These are phyloP conservation scores for Oryzias sinensis DNA, from an alignment of 2,797 vertebrate species.

Conservation along the genomic window DNA sequence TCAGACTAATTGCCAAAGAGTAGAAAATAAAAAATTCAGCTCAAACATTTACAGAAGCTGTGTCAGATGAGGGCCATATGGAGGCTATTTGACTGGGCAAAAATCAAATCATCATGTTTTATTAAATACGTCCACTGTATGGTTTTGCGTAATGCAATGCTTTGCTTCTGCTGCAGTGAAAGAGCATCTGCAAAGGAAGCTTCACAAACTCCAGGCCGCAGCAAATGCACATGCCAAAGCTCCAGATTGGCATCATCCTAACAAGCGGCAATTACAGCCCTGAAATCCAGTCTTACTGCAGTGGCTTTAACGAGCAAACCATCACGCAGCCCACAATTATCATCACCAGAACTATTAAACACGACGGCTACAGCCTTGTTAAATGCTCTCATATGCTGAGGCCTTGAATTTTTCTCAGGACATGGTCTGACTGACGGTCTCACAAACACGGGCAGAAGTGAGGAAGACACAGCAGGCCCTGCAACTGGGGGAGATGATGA, in stretches of 20 bases:
- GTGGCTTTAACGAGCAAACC: slow-evolving; percentile 73
- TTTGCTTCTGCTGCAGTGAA: slow-evolving; percentile 18
- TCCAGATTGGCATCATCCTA: slow-evolving; percentile 75
- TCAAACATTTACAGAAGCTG: slow-evolving; percentile 21
- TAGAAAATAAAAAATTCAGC: slow-evolving; percentile 22
- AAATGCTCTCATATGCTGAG: slow-evolving; percentile 72
- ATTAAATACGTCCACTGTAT: slow-evolving; percentile 19
- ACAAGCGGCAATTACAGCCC: slow-evolving; percentile 77
- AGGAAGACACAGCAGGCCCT: slow-evolving; percentile 4
- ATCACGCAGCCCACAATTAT: slow-evolving; percentile 75
- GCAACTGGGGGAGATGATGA: slow-evolving; percentile 1
- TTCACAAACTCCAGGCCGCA: slow-evolving; percentile 30
- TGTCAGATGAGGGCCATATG: slow-evolving; percentile 5
- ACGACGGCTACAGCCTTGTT: slow-evolving; percentile 66
- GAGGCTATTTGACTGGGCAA: slow-evolving; percentile 17
- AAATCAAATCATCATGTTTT: slow-evolving; percentile 31
- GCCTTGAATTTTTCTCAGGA: slow-evolving; percentile 59
- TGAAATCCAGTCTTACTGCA: slow-evolving; percentile 68
- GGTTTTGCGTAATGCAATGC: slow-evolving; percentile 22
- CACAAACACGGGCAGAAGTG: slow-evolving; percentile 31
- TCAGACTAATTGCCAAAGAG: slow-evolving; percentile 9
- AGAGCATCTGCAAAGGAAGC: slow-evolving; percentile 31
- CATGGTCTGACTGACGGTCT: slow-evolving; percentile 47
- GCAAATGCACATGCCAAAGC: slow-evolving; percentile 48
- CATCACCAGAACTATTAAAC: slow-evolving; percentile 75